Conservation (phyloP, 92 coral and sea anemone species). For the Paragorgia papillata region DNA sequence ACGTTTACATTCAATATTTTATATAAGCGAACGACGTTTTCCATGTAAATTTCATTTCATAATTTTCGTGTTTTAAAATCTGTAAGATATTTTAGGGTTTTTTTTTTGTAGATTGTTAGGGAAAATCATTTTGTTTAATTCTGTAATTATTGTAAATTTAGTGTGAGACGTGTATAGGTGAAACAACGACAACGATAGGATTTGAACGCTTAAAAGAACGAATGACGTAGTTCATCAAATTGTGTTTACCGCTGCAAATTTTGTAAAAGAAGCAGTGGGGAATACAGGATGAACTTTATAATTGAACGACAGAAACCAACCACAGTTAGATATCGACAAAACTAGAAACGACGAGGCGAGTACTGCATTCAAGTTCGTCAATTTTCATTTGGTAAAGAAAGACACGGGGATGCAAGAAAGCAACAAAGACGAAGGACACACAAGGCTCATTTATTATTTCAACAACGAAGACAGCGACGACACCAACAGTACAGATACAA, state of each 20-base stretch:
- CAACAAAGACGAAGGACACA: not conserved
- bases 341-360: constrained; percentile 9
- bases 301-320: not conserved
- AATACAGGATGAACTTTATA: too few species aligned
- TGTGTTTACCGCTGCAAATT: too few species aligned
- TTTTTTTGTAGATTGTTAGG: constrained; percentile 17
- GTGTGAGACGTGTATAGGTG: not conserved
- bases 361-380: not conserved
- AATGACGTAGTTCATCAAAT: too few species aligned
- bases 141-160: constrained; percentile 19
- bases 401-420: not conserved
- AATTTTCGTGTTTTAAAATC: constrained; percentile 21
- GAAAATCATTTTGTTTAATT: not conserved
- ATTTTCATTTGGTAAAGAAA: too few species aligned
- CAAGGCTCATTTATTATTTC: not conserved
- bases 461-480: not conserved
- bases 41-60: constrained; percentile 14
- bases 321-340: too few species aligned
- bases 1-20: not conserved
- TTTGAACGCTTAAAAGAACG: too few species aligned
- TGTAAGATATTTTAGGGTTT: constrained; percentile 11
- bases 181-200: not conserved
- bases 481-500: not conserved
- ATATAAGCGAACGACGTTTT: not conserved
- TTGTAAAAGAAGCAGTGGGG: too few species aligned